Evolutionary conservation across 2,113 vertebrate genomes (phyloP), one percentile per base, ranked within the genome.

Genomic region (Morone saxatilis): DNA sequence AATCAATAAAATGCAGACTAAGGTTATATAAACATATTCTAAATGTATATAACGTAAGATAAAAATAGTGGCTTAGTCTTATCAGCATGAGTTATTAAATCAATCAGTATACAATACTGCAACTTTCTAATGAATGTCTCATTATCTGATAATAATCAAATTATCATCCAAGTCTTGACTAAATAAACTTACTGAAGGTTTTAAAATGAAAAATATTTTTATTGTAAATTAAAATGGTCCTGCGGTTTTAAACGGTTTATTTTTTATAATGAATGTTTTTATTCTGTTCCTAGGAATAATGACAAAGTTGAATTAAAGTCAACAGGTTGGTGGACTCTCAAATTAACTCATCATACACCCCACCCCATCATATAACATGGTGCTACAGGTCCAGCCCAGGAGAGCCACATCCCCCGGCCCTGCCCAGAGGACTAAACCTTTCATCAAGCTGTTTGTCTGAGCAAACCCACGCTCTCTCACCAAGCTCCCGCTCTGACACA

Each of bases 381-480:
- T 7, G 53, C 67, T 38, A 22, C 67, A 59, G 84, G 22, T 88
- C 63, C 56, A 59, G 56, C 40, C 36, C 31, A 48, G 74, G 51
- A 85, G 14, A 62, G 74, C 22, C 47, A 73, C 78, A 43, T 38
- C 73, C 43, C 48, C 45, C 22, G 2, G 76, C 73, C 81, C 60
- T 80, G 70, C 78, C 71, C 31, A 53, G 67, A 19, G 79, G 78
- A 80, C 76, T 72, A 13, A 84, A 87, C 54, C 81, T 93, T 89
- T 94, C 93, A 82, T 83, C 90, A 1, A 76, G 61, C 75, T 73
- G 77, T 89, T 82, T 89, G 71, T 90, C 80, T 87, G 56, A 73
- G 76, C 76, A 83, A 88, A 88, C 76, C 74, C 71, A 13, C 60
- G 22, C 68, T 62, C 80, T 80, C 69, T 70, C 71, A 40, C 57